Base-by-base conservation (phyloP, 2,888 invertebrate genomes). In the Stegophylla sp. region DNA sequence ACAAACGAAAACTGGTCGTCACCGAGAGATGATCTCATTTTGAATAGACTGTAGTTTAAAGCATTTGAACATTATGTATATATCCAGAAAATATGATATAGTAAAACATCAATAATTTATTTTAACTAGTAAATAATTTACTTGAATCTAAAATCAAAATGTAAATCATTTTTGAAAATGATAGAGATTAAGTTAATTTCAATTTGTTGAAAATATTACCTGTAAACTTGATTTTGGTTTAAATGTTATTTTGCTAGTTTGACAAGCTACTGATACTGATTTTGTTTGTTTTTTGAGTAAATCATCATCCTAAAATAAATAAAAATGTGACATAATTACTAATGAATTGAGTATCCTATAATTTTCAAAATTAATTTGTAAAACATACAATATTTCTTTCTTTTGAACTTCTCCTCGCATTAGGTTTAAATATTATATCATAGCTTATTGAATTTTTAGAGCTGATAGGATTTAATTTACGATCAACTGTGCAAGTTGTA, bases 371-470 rank as follows among this genome's bases (percentile, higher is more conserved):
- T 34, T 34, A 34, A 66, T 66, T 9, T 34, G 5, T n/a, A 1
- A 17, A 43, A 3, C 75, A 66, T 76, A 76, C 75, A 43, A 12
- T 12, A 66, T 76, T 1, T 23, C 1, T 53, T 53, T 76, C 13
- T 28, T 66, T 76, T 53, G 9, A 26, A 53, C 7, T 53, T 76
- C 41, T 71, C 9, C 41, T 71, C 9, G 45, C 5, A 0, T 45
- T 48, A 7, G 79, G 71, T 12, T 79, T 79, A 61, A 79, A 79
- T 63, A 79, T 63, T 61, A 79, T 79, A 41, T 79, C 79, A 41
- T 79, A 79, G 48, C 45, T 61, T 41, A 79, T 26, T 41, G 79
- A 71, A 45, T 20, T 69, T 77, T 69, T 61, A 63, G 20, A 3
- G 1, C 34, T 61, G 15, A 20, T 45, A 34, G 43, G 67, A 45